phyloP scores from a whole-genome alignment of 2,113 vertebrate genomes.

The Delphinus delphis region DNA sequence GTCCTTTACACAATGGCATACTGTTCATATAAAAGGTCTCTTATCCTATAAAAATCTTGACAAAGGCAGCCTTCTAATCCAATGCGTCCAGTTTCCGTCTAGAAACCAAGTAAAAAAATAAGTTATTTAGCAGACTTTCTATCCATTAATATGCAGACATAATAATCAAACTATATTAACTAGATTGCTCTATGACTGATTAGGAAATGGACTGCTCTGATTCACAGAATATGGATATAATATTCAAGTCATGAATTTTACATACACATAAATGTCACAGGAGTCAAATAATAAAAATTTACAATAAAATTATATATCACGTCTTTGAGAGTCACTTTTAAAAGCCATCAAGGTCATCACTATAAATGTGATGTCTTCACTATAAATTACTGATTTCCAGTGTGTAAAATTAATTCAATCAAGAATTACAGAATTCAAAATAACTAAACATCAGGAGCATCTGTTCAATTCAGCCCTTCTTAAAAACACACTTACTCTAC shows the following conservation, averaged over 20 bases:
- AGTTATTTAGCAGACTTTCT: conserved; percentile 58
- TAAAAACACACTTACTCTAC: conserved; percentile 89
- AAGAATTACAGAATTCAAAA: conserved; percentile 1
- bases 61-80: conserved; percentile 98
- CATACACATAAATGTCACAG: conserved; percentile 18
- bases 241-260: conserved; percentile 45
- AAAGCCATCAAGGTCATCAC: conserved; percentile 6
- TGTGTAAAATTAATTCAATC: conserved; percentile 24
- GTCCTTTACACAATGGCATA: conserved; percentile 94
- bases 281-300: conserved; percentile 47
- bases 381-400: neutral
- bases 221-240: conserved; percentile 35
- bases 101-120: conserved; percentile 73
- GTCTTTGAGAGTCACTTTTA: conserved; percentile 1
- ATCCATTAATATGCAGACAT: conserved; percentile 43
- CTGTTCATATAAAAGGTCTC: conserved; percentile 98
- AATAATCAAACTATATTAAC: conserved; percentile 46
- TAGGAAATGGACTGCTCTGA: conserved; percentile 4
- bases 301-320: conserved; percentile 23
- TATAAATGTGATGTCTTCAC: neutral
- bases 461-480: neutral
- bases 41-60: conserved; percentile 98
- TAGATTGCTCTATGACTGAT: neutral
- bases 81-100: conserved; percentile 98
- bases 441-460: neutral